phyloP scores from a whole-genome alignment of 2,888 invertebrate species.

The Gymnocheta viridis region DNA sequence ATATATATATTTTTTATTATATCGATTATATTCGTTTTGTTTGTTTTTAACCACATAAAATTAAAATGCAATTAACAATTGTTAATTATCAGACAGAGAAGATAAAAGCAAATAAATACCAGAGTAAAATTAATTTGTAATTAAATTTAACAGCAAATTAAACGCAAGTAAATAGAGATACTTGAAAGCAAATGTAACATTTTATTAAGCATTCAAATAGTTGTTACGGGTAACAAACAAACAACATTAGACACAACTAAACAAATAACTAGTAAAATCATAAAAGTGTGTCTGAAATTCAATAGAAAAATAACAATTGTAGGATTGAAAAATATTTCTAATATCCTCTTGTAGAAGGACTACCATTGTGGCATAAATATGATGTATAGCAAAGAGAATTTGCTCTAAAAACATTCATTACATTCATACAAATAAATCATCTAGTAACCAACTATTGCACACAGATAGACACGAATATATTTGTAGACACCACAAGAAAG shows the following conservation, averaged over 20 bases:
- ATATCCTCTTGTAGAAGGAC: not conserved
- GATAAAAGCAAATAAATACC: no score
- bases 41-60: no score
- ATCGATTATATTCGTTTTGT: no score
- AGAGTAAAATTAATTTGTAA: not conserved
- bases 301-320: conserved; percentile 1
- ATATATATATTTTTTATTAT: no score
- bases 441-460: not conserved
- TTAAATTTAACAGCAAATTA: conserved; percentile 18
- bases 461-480: not conserved
- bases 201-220: not conserved
- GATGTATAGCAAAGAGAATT: not conserved
- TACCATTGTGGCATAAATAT: not conserved
- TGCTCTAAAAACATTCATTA: conserved; percentile 19
- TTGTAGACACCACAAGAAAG: not conserved
- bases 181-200: not conserved
- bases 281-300: conserved; percentile 4
- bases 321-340: conserved; percentile 11
- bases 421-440: conserved; percentile 33
- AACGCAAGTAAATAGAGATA: not conserved
- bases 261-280: not conserved
- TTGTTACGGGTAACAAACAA: not conserved
- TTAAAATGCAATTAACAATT: no score
- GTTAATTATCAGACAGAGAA: no score
- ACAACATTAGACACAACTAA: not conserved